These are phyloP conservation scores for Callithrix jacchus DNA, from an alignment of 2,113 vertebrate genomes.

Conservation along the genomic window DNA sequence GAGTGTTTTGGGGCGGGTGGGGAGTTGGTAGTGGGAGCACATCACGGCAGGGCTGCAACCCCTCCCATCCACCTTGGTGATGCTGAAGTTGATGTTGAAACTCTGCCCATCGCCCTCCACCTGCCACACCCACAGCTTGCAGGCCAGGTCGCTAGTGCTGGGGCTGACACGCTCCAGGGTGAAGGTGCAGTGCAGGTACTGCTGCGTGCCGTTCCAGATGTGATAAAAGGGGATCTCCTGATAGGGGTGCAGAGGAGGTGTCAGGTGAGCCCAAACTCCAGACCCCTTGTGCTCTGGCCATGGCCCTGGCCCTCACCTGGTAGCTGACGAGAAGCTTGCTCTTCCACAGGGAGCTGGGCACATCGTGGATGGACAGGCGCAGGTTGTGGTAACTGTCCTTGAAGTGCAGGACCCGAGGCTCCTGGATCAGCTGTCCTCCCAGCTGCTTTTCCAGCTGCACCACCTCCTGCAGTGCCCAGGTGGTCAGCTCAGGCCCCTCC, in stretches of 20 bases:
- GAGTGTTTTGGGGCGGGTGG: no score
- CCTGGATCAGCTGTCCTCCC: conserved; percentile 96
- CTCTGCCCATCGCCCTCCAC: conserved; percentile 98
- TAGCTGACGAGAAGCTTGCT: conserved; percentile 98
- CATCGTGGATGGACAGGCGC: conserved; percentile 97
- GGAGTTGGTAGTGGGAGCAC: not conserved
- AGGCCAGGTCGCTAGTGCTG: conserved; percentile 95
- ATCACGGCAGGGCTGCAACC: rapidly evolving
- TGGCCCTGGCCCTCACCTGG: conserved; percentile 86
- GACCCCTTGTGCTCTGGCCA: not conserved
- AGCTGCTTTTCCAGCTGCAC: conserved; percentile 98
- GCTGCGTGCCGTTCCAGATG: conserved; percentile 97
- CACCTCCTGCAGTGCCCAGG: conserved; percentile 89
- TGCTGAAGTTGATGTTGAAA: conserved; percentile 95
- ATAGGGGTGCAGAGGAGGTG: rapidly evolving
- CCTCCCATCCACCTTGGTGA: conserved; percentile 90
- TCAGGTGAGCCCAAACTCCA: not conserved
- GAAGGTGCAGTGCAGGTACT: conserved; percentile 97
- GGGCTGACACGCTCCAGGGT: conserved; percentile 95
- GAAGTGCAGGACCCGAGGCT: conserved; percentile 96
- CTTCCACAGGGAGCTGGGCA: conserved; percentile 98
- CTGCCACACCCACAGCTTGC: conserved; percentile 99
- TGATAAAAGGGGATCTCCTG: conserved; percentile 99
- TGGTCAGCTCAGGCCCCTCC: not conserved
- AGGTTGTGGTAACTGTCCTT: conserved; percentile 99